phyloP scores from a whole-genome alignment of 2,113 vertebrate species.

The Nothoprocta pentlandii region DNA sequence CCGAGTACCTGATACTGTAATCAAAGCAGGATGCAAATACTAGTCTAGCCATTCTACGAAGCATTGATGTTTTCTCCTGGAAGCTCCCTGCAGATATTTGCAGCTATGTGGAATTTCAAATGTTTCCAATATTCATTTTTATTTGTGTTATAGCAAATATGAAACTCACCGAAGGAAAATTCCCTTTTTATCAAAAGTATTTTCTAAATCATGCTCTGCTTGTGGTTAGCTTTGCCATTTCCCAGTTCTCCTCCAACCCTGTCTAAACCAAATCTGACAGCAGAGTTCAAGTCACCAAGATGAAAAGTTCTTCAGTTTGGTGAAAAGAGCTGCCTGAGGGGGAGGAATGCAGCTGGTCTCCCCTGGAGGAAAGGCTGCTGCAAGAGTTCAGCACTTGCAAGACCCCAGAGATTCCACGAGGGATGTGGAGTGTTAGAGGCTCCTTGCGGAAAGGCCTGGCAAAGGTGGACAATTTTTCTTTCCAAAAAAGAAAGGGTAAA shows the following conservation, averaged over 20 bases:
- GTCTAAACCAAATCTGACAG: neutral
- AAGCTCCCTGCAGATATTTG: neutral
- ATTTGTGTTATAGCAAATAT: neutral
- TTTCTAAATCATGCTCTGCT: neutral
- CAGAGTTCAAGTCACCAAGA: fast-evolving
- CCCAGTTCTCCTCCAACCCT: neutral
- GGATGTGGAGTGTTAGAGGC: neutral
- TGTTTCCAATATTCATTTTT: neutral
- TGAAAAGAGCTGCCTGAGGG: neutral
- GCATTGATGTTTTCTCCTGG: neutral
- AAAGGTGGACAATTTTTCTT: neutral
- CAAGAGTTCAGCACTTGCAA: neutral
- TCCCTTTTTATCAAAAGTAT: neutral
- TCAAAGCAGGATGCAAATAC: fast-evolving
- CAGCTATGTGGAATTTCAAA: neutral
- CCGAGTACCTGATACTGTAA: neutral
- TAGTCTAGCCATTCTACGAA: neutral
- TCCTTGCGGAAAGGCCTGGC: neutral
- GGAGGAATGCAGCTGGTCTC: neutral
- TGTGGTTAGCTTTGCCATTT: fast-evolving
- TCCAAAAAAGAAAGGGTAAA: neutral
- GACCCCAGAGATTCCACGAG: fast-evolving
- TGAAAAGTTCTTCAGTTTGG: fast-evolving
- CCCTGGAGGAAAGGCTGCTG: neutral
- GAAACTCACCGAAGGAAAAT: neutral